Conservation (phyloP, 1,140 invertebrate species). For the Drosophila eugracilis region DNA sequence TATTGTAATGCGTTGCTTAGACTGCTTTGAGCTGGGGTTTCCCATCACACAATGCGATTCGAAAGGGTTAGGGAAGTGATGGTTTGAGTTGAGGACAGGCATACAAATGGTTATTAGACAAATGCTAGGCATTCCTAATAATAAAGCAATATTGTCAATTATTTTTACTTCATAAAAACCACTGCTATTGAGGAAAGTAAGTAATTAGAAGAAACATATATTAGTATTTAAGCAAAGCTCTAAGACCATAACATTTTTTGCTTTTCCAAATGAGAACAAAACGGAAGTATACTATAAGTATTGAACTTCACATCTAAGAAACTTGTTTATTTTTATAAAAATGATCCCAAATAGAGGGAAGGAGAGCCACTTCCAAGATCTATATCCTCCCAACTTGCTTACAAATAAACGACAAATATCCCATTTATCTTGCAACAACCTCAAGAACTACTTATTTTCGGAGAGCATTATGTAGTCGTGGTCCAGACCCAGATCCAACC, state of each 20-base stretch:
- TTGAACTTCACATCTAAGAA: too few species aligned
- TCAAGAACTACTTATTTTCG: not conserved
- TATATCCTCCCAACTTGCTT: conserved; percentile 17
- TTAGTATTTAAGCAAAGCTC: too few species aligned
- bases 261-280: too few species aligned
- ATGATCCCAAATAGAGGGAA: conserved; percentile 1
- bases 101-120: conserved; percentile 25
- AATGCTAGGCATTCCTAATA: not conserved
- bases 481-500: conserved; percentile 8
- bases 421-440: conserved; percentile 25
- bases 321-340: not conserved
- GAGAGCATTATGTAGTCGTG: conserved; percentile 49
- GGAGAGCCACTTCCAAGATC: conserved; percentile 5
- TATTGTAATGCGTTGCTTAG: conserved; percentile 41
- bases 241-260: too few species aligned
- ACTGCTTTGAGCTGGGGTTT: conserved; percentile 22
- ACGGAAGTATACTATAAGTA: too few species aligned
- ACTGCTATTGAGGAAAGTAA: not conserved
- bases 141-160: too few species aligned
- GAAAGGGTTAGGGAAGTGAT: not conserved
- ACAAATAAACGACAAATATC: conserved; percentile 34
- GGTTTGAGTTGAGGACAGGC: conserved; percentile 1
- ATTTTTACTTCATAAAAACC: too few species aligned
- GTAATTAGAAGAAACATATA: too few species aligned
- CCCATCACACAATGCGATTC: conserved; percentile 3